Percentiles rank a stretch among this genome's conserved stretches.
phyloP scores from a whole-genome alignment of 2,888 invertebrate species.

The Phyto melanocephala region DNA sequence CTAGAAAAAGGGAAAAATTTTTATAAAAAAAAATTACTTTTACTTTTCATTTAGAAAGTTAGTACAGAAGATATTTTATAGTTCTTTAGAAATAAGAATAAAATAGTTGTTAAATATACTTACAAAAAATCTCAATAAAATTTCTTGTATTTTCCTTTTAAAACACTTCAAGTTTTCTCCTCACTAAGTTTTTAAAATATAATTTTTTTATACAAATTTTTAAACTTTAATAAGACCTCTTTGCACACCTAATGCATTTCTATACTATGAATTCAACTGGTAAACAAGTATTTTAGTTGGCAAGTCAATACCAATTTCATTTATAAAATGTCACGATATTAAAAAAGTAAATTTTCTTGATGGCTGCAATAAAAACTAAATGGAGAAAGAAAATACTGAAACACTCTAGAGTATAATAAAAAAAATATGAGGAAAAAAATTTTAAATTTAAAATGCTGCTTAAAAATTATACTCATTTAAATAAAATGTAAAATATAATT shows the following conservation, averaged over 20 bases:
- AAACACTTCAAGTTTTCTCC: background rate
- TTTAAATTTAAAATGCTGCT: background rate
- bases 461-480: background rate
- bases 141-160: background rate
- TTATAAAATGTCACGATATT: slow-evolving; percentile 24
- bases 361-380: slow-evolving; percentile 27
- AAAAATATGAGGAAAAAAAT: background rate
- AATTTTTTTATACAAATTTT: no score
- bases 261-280: slow-evolving; percentile 38
- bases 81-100: no score
- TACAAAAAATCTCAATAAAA: no score
- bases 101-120: no score
- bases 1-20: no score
- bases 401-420: background rate
- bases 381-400: background rate
- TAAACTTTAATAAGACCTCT: background rate
- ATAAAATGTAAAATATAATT: background rate
- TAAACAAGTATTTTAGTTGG: slow-evolving; percentile 39
- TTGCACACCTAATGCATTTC: background rate
- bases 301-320: slow-evolving; percentile 29
- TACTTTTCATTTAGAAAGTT: no score
- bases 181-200: no score
- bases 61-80: no score
- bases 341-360: slow-evolving; percentile 28
- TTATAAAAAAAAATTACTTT: no score